Evolutionary conservation across 2,888 invertebrate species (phyloP).

Genomic region (Mayetiola destructor): DNA sequence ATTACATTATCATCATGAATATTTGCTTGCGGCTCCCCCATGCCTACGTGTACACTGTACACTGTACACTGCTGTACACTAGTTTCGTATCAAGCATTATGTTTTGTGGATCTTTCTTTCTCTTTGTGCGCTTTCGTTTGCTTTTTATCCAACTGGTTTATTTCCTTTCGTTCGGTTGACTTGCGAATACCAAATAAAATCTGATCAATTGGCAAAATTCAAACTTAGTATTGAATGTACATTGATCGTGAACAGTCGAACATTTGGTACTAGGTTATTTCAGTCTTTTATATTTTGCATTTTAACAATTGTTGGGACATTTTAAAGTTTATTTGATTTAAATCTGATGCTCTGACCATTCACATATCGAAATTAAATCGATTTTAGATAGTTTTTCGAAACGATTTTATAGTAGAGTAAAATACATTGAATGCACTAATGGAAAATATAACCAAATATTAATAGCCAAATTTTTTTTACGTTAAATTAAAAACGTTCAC

Average conservation of each 20-base stretch:
- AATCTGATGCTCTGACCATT: too few species aligned
- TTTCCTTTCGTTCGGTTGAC: not conserved
- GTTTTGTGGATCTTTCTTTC: constrained; percentile 1
- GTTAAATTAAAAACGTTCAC: too few species aligned
- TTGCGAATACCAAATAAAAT: not conserved
- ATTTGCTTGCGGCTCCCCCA: too few species aligned
- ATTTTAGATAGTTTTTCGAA: too few species aligned
- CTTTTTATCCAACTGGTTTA: not conserved
- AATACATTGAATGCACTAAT: too few species aligned
- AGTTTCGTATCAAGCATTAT: too few species aligned
- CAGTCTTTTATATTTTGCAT: not conserved
- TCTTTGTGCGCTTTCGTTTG: not conserved
- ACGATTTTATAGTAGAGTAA: too few species aligned
- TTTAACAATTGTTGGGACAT: not conserved
- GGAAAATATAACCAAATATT: too few species aligned
- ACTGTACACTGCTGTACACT: too few species aligned
- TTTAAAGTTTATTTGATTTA: not conserved
- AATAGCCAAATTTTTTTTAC: too few species aligned
- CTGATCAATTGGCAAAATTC: constrained; percentile 7
- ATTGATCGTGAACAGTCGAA: not conserved
- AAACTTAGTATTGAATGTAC: constrained; percentile 6
- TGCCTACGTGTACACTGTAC: too few species aligned
- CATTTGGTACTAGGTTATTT: not conserved
- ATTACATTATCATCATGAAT: not conserved
- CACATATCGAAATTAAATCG: too few species aligned